A percentile compares a stretch with the other conserved stretches of the same genome.
Evolutionary conservation across 2,888 invertebrate species (phyloP).

Genomic region (Clunio marinus): DNA sequence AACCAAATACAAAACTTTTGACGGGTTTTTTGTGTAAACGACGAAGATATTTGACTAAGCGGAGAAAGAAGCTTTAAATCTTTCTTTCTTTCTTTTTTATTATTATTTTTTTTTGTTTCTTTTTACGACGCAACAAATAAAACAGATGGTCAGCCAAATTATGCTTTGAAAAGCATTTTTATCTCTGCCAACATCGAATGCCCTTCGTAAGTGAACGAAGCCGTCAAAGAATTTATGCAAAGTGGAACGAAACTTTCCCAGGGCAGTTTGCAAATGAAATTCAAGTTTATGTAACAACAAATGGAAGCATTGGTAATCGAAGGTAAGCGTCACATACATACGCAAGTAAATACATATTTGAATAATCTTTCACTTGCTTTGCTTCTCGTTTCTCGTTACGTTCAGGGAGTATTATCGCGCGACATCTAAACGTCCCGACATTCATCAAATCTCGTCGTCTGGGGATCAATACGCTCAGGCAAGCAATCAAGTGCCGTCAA

Average conservation of each 20-base stretch:
- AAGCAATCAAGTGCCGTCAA: conserved; percentile 27
- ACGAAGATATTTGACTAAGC: too few species aligned
- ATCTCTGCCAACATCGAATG: conserved; percentile 52
- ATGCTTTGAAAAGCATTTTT: conserved; percentile 50
- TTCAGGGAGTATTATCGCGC: conserved; percentile 16
- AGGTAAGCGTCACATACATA: conserved; percentile 15
- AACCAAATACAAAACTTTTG: too few species aligned
- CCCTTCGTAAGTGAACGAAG: conserved; percentile 51
- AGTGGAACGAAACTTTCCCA: conserved; percentile 51
- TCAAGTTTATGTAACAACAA: conserved; percentile 40
- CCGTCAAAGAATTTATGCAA: conserved; percentile 50
- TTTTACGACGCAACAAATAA: neutral
- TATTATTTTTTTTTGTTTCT: neutral
- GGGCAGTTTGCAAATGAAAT: conserved; percentile 50
- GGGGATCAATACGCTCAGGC: conserved; percentile 3
- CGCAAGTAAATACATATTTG: neutral
- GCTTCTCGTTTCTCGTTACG: neutral
- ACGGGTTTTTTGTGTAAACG: too few species aligned
- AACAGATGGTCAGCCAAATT: conserved; percentile 50
- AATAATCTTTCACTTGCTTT: neutral
- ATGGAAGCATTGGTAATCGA: conserved; percentile 33
- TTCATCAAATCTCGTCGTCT: neutral
- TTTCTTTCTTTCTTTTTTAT: too few species aligned
- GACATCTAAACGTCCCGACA: neutral
- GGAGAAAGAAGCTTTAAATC: too few species aligned